Evolutionary conservation across 2,888 invertebrate species (phyloP), one percentile per base, ranked within the genome.

Genomic region (Machimus rusticus): DNA sequence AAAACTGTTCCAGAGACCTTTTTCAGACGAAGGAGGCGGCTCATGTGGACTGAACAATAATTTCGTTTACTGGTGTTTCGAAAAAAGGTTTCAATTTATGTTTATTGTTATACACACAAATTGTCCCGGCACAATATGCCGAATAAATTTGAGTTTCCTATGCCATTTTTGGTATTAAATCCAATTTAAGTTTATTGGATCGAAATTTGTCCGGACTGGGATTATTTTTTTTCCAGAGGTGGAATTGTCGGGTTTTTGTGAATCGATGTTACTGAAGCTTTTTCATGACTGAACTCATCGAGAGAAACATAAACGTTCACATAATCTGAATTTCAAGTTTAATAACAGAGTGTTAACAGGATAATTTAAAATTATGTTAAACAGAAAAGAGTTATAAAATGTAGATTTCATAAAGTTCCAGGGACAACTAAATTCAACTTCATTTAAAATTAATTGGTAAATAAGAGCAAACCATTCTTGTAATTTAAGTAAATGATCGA

Each of bases 51-150:
- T 55, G 51, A 81, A 51, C 55, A 81, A 81, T 81, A 51, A 55
- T 51, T 81, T 81, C 51, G 81, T 81, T 81, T 81, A 81, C 81
- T n/a, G 55, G 31, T 51, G 23, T 28, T 81, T 81, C 51, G 28
- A 23, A 78, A 81, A 81, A 81, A 51, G 81, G 81, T 81, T 81
- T 55, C 81, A 81, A 55, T 81, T 81, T 81, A 81, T 46, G 81
- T 81, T 81, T 81, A 81, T 55, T 81, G 81, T 81, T 81, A 81
- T 81, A 81, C 51, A 43, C 81, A 28, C 81, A 81, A 81, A 51
- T 81, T 81, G 81, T 46, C 43, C n/a, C 23, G 31, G 46, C 39
- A 78, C 78, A 78, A 76, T 76, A 76, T 76, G 76, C 76, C 37
- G 76, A 76, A 76, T 76, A 76, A 76, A 76, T 76, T 76, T 28